Evolutionary conservation across 2,113 vertebrate species (phyloP).

Genomic region (Amazona vittata): DNA sequence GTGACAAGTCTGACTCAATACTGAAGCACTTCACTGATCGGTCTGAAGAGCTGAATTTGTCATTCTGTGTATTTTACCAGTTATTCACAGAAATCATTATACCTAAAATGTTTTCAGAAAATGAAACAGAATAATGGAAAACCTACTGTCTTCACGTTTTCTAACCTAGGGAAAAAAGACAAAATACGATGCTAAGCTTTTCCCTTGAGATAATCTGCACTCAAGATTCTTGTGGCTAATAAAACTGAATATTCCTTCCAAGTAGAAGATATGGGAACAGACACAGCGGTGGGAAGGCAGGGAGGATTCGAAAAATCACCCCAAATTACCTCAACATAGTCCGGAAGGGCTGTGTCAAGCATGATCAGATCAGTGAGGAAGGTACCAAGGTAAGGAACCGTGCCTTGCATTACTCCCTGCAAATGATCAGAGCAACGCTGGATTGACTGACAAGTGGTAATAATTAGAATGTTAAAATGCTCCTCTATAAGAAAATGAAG

Average conservation of each 20-base stretch:
- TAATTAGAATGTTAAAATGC: neutral
- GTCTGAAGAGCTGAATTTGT: neutral
- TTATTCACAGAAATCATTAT: neutral
- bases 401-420: constrained; percentile 95
- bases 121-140: neutral
- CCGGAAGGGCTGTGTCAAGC: constrained; percentile 91
- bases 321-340: constrained; percentile 83
- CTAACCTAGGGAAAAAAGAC: neutral
- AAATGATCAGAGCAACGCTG: neutral
- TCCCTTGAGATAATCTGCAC: neutral
- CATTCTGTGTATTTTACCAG: neutral
- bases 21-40: neutral
- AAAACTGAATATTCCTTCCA: neutral
- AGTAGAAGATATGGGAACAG: neutral
- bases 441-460: neutral
- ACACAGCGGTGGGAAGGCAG: neutral
- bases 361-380: constrained; percentile 93
- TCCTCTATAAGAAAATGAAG: neutral
- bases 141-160: neutral
- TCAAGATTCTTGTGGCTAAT: neutral
- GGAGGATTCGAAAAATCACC: neutral
- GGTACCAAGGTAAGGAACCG: constrained; percentile 91
- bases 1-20: accelerated
- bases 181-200: neutral
- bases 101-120: neutral